Percentiles rank a stretch among this genome's conserved stretches.
phyloP scores from a whole-genome alignment of 2,113 vertebrate species.

The Eublepharis macularius region DNA sequence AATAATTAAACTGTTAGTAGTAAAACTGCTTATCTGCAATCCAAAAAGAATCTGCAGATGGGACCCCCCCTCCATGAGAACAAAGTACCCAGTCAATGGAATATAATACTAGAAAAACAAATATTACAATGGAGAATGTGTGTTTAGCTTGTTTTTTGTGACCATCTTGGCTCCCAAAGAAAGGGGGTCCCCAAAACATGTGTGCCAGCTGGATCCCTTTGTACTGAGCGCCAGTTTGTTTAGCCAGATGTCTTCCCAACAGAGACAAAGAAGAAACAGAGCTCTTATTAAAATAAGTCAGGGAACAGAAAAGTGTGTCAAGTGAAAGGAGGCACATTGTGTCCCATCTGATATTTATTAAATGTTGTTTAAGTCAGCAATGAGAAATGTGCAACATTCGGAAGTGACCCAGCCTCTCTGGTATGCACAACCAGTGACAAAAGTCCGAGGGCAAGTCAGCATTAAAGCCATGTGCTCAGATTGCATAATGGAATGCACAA shows the following conservation, averaged over 20 bases:
- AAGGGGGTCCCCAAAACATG: conserved; percentile 73
- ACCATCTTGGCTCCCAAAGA: conserved; percentile 72
- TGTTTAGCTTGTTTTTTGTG: conserved; percentile 73
- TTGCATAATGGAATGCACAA: conserved; percentile 22
- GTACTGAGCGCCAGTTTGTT: conserved; percentile 82
- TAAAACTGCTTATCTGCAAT: conserved; percentile 42
- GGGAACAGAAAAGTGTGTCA: conserved; percentile 64
- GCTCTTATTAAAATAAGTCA: conserved; percentile 73
- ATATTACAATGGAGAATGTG: conserved; percentile 77
- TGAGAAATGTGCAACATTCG: conserved; percentile 49
- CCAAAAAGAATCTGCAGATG: conserved; percentile 62
- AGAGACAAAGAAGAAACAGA: conserved; percentile 73
- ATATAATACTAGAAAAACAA: conserved; percentile 79
- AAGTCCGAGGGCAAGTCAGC: conserved; percentile 44
- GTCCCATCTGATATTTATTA: conserved; percentile 78
- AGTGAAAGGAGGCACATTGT: conserved; percentile 51
- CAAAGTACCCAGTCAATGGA: conserved; percentile 72
- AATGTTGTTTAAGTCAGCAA: conserved; percentile 51
- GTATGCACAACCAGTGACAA: conserved; percentile 60
- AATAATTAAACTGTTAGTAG: conserved; percentile 21
- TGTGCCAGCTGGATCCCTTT: conserved; percentile 81
- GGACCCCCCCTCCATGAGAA: conserved; percentile 64
- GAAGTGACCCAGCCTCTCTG: conserved; percentile 59
- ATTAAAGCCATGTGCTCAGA: conserved; percentile 30
- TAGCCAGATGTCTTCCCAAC: conserved; percentile 87